Percentiles rank a stretch among this genome's conserved stretches.
These are phyloP conservation scores for Watersipora subatra DNA, from an alignment of 1,140 invertebrate species.

Conservation along the genomic window DNA sequence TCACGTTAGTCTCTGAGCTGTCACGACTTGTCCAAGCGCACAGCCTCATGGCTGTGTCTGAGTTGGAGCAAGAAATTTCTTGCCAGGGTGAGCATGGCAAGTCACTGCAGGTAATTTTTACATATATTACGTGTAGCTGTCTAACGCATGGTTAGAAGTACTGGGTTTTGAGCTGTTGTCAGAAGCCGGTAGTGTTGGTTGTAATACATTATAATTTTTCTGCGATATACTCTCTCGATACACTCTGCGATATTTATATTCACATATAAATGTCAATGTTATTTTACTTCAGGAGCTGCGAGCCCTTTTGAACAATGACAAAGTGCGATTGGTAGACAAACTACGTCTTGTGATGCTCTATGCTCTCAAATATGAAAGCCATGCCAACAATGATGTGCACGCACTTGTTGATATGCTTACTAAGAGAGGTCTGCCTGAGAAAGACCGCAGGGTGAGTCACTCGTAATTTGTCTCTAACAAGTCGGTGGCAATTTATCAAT, in stretches of 20 bases:
- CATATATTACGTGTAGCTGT: too few species aligned
- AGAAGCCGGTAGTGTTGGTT: too few species aligned
- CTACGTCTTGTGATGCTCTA: slow-evolving; percentile 80
- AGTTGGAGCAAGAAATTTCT: slow-evolving; percentile 88
- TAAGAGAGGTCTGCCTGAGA: slow-evolving; percentile 47
- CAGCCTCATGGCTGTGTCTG: slow-evolving; percentile 77
- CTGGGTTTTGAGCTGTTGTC: too few species aligned
- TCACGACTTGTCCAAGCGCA: slow-evolving; percentile 65
- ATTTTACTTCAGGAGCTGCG: slow-evolving; percentile 52
- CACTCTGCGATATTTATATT: too few species aligned
- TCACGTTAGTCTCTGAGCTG: slow-evolving; percentile 86
- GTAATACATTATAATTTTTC: too few species aligned
- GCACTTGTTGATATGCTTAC: slow-evolving; percentile 59
- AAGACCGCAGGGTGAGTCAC: slow-evolving; percentile 29
- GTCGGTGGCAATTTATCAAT: too few species aligned
- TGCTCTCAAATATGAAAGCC: slow-evolving; percentile 77
- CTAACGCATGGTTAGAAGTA: too few species aligned
- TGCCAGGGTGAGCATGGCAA: slow-evolving; percentile 81
- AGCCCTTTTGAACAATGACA: slow-evolving; percentile 53
- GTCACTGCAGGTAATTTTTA: slow-evolving; percentile 56
- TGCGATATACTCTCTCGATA: too few species aligned
- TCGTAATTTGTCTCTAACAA: neutral
- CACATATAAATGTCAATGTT: neutral
- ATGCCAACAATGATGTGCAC: slow-evolving; percentile 61
- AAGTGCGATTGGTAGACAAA: slow-evolving; percentile 65